Evolutionary conservation across 2,113 vertebrate genomes (phyloP).

Genomic region (Alexandromys fortis): DNA sequence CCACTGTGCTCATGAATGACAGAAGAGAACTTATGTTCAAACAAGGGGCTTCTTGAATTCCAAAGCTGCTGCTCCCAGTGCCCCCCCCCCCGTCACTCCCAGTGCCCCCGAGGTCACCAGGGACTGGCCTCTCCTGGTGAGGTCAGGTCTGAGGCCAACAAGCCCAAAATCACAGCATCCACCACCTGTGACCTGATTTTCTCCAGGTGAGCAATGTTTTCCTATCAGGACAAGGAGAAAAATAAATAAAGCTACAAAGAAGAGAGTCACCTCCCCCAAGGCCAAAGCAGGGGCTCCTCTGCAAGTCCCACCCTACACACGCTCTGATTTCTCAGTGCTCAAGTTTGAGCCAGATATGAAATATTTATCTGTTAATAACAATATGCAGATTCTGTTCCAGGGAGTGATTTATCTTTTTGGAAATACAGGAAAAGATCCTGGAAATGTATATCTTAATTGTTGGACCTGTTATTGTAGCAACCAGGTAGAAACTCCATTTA

Average conservation of each 20-base stretch:
- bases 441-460: conserved; percentile 80
- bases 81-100: not conserved
- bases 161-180: conserved; percentile 18
- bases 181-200: conserved; percentile 31
- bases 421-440: conserved; percentile 72
- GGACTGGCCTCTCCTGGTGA: not conserved
- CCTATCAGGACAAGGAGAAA: conserved; percentile 34
- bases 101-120: not conserved
- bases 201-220: conserved; percentile 62
- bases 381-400: conserved; percentile 72
- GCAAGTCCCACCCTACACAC: not conserved
- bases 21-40: conserved; percentile 29
- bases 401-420: conserved; percentile 81
- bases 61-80: not conserved
- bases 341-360: conserved; percentile 73
- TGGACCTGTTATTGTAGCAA: conserved; percentile 80
- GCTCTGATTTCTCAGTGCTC: conserved; percentile 34
- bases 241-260: conserved; percentile 29
- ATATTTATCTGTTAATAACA: conserved; percentile 77
- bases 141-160: conserved; percentile 24
- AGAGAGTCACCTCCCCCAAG: conserved; percentile 32
- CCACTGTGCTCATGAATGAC: conserved; percentile 43
- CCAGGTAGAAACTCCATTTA: conserved; percentile 75
- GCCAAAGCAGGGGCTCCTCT: not conserved
- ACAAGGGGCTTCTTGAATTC: conserved; percentile 28